phyloP scores from a whole-genome alignment of 2,797 vertebrate genomes.

The Nyctalus aviator region DNA sequence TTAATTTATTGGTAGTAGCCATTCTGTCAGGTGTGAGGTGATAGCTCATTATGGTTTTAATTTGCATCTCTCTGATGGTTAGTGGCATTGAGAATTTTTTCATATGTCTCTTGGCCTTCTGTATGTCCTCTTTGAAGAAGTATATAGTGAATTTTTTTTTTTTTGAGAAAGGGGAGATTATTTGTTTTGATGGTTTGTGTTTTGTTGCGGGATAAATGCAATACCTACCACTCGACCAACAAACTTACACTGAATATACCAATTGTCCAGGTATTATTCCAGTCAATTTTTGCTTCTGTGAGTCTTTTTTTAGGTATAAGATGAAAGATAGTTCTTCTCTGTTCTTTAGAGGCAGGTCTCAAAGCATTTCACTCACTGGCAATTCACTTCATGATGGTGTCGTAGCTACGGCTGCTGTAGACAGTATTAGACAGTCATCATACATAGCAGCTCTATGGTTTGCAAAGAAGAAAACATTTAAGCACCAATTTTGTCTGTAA shows the following conservation, averaged over 20 bases:
- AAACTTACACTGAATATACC: neutral
- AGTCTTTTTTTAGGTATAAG: neutral
- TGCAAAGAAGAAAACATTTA: neutral
- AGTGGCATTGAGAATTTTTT: no score
- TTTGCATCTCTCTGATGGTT: no score
- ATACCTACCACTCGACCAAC: neutral
- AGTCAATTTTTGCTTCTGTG: neutral
- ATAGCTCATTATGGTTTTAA: no score
- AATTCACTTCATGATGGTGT: neutral
- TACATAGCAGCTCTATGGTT: neutral
- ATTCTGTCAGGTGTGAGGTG: no score
- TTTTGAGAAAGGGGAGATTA: neutral
- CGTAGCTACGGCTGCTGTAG: neutral
- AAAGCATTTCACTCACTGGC: neutral
- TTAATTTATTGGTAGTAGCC: no score
- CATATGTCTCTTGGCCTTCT: no score
- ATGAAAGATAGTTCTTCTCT: neutral
- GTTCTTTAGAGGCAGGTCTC: neutral
- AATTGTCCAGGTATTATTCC: neutral
- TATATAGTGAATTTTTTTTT: no score
- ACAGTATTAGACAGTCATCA: neutral
- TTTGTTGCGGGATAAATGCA: neutral
- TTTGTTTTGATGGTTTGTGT: constrained; percentile 22
- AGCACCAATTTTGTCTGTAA: neutral
- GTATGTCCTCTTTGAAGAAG: no score